Percentiles rank a stretch among this genome's conserved stretches.
Evolutionary conservation across 1,140 invertebrate species (phyloP).

Genomic region (Danaus plexippus): DNA sequence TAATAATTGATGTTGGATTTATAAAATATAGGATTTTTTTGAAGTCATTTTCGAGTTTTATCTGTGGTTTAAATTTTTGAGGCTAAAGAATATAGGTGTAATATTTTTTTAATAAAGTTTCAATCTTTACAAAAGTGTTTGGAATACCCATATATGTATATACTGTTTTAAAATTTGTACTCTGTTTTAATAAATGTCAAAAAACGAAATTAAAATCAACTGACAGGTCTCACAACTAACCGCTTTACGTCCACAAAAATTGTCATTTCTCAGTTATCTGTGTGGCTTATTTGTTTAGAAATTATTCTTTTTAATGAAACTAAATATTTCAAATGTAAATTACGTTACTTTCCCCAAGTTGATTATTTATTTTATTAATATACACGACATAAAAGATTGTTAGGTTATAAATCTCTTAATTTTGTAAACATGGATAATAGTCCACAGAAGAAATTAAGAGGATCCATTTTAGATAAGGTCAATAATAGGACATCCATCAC

Average conservation of each 20-base stretch:
- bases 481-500: slow-evolving; percentile 54
- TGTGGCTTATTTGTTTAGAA: no score
- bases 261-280: no score
- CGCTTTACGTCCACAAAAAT: no score
- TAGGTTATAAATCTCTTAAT: slow-evolving; percentile 20
- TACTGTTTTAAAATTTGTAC: background rate
- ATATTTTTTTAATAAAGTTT: background rate
- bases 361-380: no score
- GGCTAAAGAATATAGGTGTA: background rate
- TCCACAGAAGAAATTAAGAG: slow-evolving; percentile 45
- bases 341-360: no score
- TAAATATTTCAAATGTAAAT: no score
- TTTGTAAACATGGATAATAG: slow-evolving; percentile 37
- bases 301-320: no score
- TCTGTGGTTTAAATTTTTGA: no score
- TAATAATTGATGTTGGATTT: no score
- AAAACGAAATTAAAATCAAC: background rate
- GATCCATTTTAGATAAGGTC: slow-evolving; percentile 30
- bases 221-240: no score
- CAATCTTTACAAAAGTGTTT: background rate
- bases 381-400: background rate
- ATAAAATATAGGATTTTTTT: no score
- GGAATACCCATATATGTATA: background rate
- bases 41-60: no score
- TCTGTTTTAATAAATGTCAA: background rate